Conservation (phyloP, 2,797 vertebrate species). For the Ptychobarbus kaznakovi region DNA sequence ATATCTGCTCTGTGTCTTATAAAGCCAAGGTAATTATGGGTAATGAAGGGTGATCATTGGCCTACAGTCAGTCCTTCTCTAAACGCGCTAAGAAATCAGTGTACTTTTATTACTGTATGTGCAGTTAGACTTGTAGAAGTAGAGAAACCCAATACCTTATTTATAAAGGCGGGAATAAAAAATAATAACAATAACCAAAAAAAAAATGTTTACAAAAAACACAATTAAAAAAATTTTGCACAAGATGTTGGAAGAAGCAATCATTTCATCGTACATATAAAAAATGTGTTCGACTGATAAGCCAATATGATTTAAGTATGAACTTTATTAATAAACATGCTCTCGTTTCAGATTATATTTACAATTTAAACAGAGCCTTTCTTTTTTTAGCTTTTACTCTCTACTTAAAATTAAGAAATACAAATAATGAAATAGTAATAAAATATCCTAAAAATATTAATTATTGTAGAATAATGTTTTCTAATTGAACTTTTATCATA, state of each 20-base stretch:
- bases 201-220: too few relatives aligned
- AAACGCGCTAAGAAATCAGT: background rate
- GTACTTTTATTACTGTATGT: background rate
- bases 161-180: background rate
- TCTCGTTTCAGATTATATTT: too few relatives aligned
- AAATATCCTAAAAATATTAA: background rate
- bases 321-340: background rate
- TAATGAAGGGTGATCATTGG: conserved; percentile 43
- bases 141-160: background rate
- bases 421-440: background rate
- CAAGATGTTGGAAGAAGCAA: background rate
- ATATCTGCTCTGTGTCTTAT: conserved; percentile 50
- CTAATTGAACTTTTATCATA: background rate
- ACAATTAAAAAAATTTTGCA: too few relatives aligned
- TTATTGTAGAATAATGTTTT: background rate
- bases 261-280: background rate
- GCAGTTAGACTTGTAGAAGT: background rate
- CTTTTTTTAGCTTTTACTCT: background rate
- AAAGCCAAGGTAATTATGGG: conserved; percentile 40
- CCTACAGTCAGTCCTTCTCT: conserved; percentile 28
- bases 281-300: background rate
- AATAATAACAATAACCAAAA: background rate
- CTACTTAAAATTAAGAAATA: background rate
- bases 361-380: too few relatives aligned
- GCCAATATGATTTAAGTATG: background rate